Evolutionary conservation across 2,888 invertebrate genomes (phyloP), one percentile per base, ranked within the genome.

Genomic region (Hypercompe scribonia): DNA sequence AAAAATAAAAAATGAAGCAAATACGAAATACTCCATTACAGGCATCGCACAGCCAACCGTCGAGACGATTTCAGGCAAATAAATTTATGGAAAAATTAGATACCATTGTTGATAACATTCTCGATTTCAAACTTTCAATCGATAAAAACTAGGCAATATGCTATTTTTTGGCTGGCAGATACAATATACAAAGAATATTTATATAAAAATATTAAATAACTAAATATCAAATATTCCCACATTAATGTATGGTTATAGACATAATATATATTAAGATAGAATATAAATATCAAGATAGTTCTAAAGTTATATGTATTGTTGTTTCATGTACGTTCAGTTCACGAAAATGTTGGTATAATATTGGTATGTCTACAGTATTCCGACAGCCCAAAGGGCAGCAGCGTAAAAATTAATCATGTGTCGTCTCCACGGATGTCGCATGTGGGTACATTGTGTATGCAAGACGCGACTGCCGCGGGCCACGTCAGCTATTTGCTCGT

Each of bases 21-120:
- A 95, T 95, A 95, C 94, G 94, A 95, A 95, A 95, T 95, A 94
- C 95, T 94, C 93, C 95, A 95, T 95, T 95, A 95, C 94, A 84
- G 89, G 86, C 87, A 79, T 87, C 80, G 83, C 82, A 90, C 74
- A 83, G 90, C 74, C 84, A 77, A 74, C 89, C 72, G 82, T 94
- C 86, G 95, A 95, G 94, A 82, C 85, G 90, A 79, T 78, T 79
- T 82, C 78, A 84, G 84, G 82, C 84, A 84, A 81, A 82, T 82
- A 84, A 85, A 81, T 78, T 82, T 82, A 76, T 79, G 42, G 74
- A 50, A 80, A 84, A 84, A 85, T 77, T 77, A 81, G 82, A 82
- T 77, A 70, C 78, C 76, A 79, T 78, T 74, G 74, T 69, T 73
- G 69, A 81, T 85, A 81, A 81, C 75, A 79, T 78, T 84, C 75